A percentile compares a stretch with the other conserved stretches of the same genome.
phyloP scores from a whole-genome alignment of 2,888 invertebrate species.

The Tetragonula carbonaria region DNA sequence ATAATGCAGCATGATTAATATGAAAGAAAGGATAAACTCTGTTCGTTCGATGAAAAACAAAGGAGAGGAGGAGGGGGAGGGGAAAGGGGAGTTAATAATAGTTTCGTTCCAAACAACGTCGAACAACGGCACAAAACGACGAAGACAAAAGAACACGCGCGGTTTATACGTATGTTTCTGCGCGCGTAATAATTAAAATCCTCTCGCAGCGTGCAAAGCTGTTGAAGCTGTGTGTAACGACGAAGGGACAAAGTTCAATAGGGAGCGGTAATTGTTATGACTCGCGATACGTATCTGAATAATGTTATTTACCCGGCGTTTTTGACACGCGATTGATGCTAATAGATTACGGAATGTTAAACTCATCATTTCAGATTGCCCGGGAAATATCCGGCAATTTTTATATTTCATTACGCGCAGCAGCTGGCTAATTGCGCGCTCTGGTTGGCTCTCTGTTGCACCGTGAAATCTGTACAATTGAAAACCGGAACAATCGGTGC shows the following conservation, averaged over 20 bases:
- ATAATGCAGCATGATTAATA: constrained; percentile 33
- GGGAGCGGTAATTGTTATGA: constrained; percentile 44
- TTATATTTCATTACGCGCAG: not conserved
- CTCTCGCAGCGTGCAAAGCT: constrained; percentile 16
- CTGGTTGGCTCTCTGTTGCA: not conserved
- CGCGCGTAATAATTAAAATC: constrained; percentile 54
- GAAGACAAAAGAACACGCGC: constrained; percentile 12
- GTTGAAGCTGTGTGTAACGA: constrained; percentile 36
- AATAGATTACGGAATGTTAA: not conserved
- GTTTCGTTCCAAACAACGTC: constrained; percentile 7
- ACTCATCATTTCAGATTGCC: not conserved
- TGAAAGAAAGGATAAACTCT: constrained; percentile 7
- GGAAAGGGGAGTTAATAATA: not conserved
- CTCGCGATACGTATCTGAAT: constrained; percentile 19
- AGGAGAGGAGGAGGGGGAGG: too few relatives aligned
- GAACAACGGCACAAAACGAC: not conserved
- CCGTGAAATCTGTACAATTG: not conserved
- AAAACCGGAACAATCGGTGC: not conserved
- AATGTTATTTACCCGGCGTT: constrained; percentile 54
- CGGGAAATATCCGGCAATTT: too few relatives aligned
- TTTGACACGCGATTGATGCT: not conserved
- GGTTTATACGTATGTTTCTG: not conserved
- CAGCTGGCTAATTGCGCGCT: not conserved
- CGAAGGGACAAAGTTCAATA: constrained; percentile 41
- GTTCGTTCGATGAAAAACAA: constrained; percentile 22